Evolutionary conservation across 2,113 vertebrate species (phyloP).

Genomic region (Eptesicus fuscus): DNA sequence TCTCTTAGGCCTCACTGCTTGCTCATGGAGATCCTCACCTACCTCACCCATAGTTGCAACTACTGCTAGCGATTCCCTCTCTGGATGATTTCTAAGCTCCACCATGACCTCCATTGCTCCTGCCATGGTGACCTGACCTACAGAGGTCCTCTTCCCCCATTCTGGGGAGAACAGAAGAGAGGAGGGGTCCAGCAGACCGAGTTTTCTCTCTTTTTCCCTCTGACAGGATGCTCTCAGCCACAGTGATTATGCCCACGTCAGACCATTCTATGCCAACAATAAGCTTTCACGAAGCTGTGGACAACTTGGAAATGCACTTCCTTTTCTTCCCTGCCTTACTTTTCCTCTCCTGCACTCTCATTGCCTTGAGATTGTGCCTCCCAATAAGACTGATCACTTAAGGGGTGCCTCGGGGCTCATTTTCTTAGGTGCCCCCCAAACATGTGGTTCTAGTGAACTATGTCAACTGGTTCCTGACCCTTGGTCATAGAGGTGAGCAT

Average conservation of each 20-base stretch:
- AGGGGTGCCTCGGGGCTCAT: rapidly evolving
- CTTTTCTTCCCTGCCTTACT: not conserved
- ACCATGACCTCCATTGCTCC: not conserved
- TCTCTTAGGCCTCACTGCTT: not conserved
- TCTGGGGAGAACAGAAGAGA: not conserved
- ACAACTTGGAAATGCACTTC: no score
- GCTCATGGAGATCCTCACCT: not conserved
- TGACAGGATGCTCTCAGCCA: not conserved
- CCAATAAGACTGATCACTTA: not conserved
- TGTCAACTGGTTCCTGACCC: not conserved
- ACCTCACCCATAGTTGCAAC: not conserved
- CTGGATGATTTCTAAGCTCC: not conserved
- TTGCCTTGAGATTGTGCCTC: not conserved
- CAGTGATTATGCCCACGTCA: rapidly evolving
- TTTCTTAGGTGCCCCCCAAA: not conserved
- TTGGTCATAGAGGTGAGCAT: not conserved
- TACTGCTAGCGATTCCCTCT: rapidly evolving
- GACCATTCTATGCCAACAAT: not conserved
- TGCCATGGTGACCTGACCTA: not conserved
- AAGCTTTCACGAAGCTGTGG: not conserved
- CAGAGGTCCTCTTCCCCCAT: not conserved
- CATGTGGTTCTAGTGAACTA: not conserved
- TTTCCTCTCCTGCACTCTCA: not conserved
- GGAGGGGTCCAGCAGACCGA: not conserved
- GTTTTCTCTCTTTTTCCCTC: not conserved